phyloP scores from a whole-genome alignment of 2,113 vertebrate genomes.

The Miniopterus natalensis region DNA sequence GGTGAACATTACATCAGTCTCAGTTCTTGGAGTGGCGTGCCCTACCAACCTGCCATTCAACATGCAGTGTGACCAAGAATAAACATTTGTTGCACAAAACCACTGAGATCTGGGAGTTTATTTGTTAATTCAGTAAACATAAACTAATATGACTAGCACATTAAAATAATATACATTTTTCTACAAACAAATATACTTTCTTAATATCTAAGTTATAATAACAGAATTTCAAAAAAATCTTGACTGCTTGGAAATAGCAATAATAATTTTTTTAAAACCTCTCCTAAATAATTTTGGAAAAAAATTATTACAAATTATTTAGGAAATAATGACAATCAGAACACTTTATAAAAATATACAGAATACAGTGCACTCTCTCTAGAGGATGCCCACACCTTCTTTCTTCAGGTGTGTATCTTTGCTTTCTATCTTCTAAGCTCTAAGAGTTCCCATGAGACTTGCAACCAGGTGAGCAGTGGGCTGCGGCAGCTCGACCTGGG shows the following conservation, averaged over 20 bases:
- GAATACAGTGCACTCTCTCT: not conserved
- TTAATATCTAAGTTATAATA: slow-evolving; percentile 11
- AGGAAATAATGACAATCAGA: slow-evolving; percentile 9
- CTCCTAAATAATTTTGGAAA: slow-evolving; percentile 51
- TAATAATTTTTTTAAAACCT: not conserved
- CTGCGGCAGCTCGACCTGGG: too few species aligned
- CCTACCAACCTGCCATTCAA: slow-evolving; percentile 3
- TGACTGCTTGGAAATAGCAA: not conserved
- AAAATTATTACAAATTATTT: slow-evolving; percentile 21
- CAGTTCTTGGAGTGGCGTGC: not conserved
- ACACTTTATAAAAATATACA: slow-evolving; percentile 9
- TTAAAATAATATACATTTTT: not conserved
- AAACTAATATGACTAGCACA: not conserved
- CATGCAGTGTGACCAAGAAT: not conserved
- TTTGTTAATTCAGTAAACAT: not conserved
- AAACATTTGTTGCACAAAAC: not conserved
- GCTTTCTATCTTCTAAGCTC: too few species aligned
- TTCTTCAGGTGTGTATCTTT: too few species aligned
- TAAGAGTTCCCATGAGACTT: too few species aligned
- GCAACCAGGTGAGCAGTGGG: too few species aligned
- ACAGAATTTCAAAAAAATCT: slow-evolving; percentile 20
- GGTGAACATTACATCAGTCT: not conserved
- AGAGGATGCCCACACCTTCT: not conserved
- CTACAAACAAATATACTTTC: not conserved
- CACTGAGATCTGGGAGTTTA: not conserved